Evolutionary conservation across 1,140 invertebrate genomes (phyloP).

Genomic region (Cyclina sinensis): DNA sequence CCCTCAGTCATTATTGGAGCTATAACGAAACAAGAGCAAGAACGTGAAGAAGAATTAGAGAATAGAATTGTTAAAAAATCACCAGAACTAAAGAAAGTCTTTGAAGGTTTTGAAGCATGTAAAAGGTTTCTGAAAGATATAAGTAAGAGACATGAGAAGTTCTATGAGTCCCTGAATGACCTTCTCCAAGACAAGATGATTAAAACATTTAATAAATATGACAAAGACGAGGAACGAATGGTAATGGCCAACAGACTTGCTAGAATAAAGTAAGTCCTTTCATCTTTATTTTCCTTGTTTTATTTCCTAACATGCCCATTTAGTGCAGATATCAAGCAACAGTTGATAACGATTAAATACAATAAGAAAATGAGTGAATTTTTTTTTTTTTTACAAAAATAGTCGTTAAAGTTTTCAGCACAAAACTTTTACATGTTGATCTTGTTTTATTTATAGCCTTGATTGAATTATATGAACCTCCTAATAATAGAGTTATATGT

Average conservation of each 20-base stretch:
- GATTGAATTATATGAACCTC: too few relatives aligned
- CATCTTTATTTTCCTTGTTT: too few relatives aligned
- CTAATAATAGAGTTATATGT: too few relatives aligned
- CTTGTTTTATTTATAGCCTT: too few relatives aligned
- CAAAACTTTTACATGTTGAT: too few relatives aligned
- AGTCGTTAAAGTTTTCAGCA: too few relatives aligned
- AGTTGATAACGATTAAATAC: too few relatives aligned
- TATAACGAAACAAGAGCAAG: neutral
- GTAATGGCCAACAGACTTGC: conserved; percentile 60
- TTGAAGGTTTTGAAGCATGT: conserved; percentile 38
- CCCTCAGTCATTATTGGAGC: conserved; percentile 16
- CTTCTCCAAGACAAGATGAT: conserved; percentile 30
- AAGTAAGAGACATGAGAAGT: conserved; percentile 14
- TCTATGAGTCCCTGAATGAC: conserved; percentile 24
- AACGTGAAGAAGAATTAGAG: conserved; percentile 39
- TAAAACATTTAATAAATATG: conserved; percentile 10
- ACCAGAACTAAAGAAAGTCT: conserved; percentile 46
- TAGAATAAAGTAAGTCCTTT: conserved; percentile 44
- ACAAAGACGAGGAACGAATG: conserved; percentile 34
- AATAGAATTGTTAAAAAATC: neutral
- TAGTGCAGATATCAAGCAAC: too few relatives aligned
- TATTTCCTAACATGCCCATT: too few relatives aligned
- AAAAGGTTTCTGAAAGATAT: conserved; percentile 1
- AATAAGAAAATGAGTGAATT: too few relatives aligned
- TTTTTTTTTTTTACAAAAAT: too few relatives aligned